phyloP scores from a whole-genome alignment of 2,888 invertebrate genomes.

The Harmothoe impar region DNA sequence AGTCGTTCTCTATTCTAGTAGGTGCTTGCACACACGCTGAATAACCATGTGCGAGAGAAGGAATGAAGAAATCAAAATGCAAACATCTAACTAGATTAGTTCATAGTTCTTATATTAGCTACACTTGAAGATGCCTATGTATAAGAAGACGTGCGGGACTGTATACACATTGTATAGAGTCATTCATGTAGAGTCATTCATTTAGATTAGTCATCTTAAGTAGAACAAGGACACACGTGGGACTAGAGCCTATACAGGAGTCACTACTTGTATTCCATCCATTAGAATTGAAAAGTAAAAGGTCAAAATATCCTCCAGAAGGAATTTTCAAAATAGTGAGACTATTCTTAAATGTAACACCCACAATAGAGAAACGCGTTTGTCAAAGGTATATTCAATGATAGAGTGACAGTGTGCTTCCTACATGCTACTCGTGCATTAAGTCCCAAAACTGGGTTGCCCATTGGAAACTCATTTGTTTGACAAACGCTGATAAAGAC shows the following conservation, averaged over 20 bases:
- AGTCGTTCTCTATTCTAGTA: background rate
- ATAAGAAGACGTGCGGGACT: background rate
- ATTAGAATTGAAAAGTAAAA: conserved; percentile 2
- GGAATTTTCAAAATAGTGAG: background rate
- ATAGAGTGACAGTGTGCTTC: conserved; percentile 54
- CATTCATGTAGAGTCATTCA: background rate
- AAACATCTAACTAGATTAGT: conserved; percentile 21
- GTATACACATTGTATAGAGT: background rate
- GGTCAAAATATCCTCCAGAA: background rate
- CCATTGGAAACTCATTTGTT: background rate
- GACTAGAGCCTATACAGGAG: conserved; percentile 33
- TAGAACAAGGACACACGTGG: background rate
- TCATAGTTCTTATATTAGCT: background rate
- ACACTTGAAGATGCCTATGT: background rate
- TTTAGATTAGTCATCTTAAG: background rate
- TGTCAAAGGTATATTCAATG: background rate
- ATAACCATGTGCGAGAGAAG: background rate
- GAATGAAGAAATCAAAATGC: background rate
- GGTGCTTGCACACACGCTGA: background rate
- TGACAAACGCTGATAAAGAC: background rate
- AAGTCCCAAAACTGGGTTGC: conserved; percentile 10
- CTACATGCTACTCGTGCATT: conserved; percentile 55
- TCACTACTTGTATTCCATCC: conserved; percentile 59
- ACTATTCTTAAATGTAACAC: background rate
- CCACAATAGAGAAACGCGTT: conserved; percentile 14